These are phyloP conservation scores for Masnerella sp. DNA, from an alignment of 2,888 invertebrate species.

Conservation along the genomic window DNA sequence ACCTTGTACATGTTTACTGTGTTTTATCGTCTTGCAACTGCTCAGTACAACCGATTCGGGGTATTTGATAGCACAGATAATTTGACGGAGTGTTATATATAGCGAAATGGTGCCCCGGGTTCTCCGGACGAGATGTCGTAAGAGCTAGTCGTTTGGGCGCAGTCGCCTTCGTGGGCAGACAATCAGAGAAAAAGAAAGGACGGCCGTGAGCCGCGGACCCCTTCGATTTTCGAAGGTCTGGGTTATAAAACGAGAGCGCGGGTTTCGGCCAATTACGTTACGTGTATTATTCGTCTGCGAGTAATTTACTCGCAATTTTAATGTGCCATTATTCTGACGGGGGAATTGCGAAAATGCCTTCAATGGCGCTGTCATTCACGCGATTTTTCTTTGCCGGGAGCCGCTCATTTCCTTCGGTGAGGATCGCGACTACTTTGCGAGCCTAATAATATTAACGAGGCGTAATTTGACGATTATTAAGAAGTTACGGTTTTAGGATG, in stretches of 20 bases:
- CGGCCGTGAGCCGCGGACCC: constrained; percentile 40
- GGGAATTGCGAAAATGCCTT: constrained; percentile 21
- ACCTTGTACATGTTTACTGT: constrained; percentile 61
- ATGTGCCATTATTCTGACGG: constrained; percentile 30
- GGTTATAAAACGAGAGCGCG: constrained; percentile 59
- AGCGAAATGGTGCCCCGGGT: constrained; percentile 42
- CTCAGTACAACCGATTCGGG: constrained; percentile 47
- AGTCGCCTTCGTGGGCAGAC: constrained; percentile 41
- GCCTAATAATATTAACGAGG: neutral
- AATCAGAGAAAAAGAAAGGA: constrained; percentile 59
- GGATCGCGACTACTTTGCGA: neutral
- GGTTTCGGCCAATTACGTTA: constrained; percentile 34
- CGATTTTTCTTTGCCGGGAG: constrained; percentile 8
- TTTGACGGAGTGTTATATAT: constrained; percentile 56
- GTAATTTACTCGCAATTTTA: constrained; percentile 37
- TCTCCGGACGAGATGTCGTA: constrained; percentile 43
- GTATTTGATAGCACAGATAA: constrained; percentile 51
- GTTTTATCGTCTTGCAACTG: constrained; percentile 20
- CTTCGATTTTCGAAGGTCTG: constrained; percentile 63
- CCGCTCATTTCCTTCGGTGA: neutral
- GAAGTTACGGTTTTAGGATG: neutral
- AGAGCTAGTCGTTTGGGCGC: constrained; percentile 47
- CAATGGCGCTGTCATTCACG: constrained; percentile 10
- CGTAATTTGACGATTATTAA: neutral
- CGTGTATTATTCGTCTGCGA: constrained; percentile 30